Evolutionary conservation across 2,113 vertebrate species (phyloP).

Genomic region (Oncorhynchus gorbuscha): DNA sequence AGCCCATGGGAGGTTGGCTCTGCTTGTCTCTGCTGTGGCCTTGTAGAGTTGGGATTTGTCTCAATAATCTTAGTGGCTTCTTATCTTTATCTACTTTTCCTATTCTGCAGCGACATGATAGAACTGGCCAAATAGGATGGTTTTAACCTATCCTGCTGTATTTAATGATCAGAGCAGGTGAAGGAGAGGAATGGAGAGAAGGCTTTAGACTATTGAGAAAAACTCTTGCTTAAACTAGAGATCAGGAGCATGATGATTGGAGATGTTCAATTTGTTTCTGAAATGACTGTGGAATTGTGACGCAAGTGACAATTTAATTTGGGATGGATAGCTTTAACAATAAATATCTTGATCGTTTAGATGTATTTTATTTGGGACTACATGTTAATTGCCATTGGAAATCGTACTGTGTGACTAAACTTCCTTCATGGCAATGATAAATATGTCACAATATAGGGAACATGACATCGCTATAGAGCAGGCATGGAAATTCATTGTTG

Average conservation of each 20-base stretch:
- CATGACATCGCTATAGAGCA: slow-evolving; percentile 51
- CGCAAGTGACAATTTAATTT: slow-evolving; percentile 50
- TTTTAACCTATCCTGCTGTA: too few species aligned
- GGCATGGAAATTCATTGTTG: slow-evolving; percentile 51
- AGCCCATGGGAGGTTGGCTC: slow-evolving; percentile 37
- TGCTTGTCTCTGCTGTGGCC: slow-evolving; percentile 19
- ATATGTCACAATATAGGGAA: slow-evolving; percentile 50
- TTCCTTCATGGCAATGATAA: slow-evolving; percentile 59
- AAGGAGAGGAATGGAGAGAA: too few species aligned
- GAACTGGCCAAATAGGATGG: too few species aligned
- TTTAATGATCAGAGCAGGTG: too few species aligned
- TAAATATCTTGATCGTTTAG: slow-evolving; percentile 63
- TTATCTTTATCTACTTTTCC: too few species aligned
- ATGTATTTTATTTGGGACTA: slow-evolving; percentile 57
- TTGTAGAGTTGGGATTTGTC: not conserved
- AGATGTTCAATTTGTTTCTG: too few species aligned
- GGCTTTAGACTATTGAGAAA: too few species aligned
- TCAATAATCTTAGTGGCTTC: too few species aligned
- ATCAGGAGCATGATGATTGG: too few species aligned
- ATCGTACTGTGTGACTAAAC: slow-evolving; percentile 49
- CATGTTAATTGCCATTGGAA: slow-evolving; percentile 56
- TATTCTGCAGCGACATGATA: too few species aligned
- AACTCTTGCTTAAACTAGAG: too few species aligned
- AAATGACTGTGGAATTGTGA: not conserved
- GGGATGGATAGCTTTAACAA: slow-evolving; percentile 28